These are phyloP conservation scores for Capreolus pygargus DNA, from an alignment of 2,113 vertebrate species.

Conservation along the genomic window DNA sequence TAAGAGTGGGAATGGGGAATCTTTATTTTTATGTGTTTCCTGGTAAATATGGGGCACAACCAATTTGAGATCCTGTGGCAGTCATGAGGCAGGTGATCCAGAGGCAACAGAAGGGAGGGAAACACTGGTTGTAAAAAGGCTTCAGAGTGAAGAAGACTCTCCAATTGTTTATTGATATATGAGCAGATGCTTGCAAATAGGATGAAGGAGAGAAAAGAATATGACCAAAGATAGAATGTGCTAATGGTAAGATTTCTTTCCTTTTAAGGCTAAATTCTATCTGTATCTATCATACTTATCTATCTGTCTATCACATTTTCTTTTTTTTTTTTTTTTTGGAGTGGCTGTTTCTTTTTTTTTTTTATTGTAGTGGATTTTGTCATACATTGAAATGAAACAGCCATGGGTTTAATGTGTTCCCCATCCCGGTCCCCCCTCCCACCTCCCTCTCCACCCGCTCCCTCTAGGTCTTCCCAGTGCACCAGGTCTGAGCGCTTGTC, in stretches of 20 bases:
- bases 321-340: too few relatives aligned
- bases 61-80: not conserved
- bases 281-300: not conserved
- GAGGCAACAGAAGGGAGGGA: not conserved
- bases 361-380: too few relatives aligned
- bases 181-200: not conserved
- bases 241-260: not conserved
- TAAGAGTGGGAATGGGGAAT: not conserved
- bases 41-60: not conserved
- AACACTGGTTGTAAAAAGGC: not conserved
- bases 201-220: not conserved
- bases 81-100: not conserved
- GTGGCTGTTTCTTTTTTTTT: too few relatives aligned
- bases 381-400: too few relatives aligned
- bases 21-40: not conserved
- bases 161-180: not conserved
- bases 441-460: too few relatives aligned
- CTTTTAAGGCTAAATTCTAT: not conserved
- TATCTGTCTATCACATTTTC: not conserved
- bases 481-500: too few relatives aligned
- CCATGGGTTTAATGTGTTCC: too few relatives aligned
- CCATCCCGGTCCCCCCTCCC: too few relatives aligned
- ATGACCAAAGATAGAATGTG: not conserved
- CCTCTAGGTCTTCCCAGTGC: too few relatives aligned
- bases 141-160: not conserved